Percentiles rank a stretch among this genome's conserved stretches.
Conservation (phyloP, 2,888 invertebrate species). For the Cactoblastis cactorum region DNA sequence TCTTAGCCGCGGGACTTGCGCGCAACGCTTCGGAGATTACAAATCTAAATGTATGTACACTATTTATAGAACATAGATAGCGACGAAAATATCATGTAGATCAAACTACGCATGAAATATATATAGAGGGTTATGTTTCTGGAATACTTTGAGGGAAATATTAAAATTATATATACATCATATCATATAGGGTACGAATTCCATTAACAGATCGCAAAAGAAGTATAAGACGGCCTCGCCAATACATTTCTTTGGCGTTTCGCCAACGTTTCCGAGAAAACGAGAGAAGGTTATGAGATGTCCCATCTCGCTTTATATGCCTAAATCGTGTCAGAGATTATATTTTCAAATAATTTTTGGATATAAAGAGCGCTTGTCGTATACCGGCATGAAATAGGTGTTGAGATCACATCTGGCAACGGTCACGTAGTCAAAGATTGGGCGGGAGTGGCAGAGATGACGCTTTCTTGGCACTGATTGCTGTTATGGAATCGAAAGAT, state of each 20-base stretch:
- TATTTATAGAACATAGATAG: constrained; percentile 11
- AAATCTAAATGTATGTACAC: constrained; percentile 31
- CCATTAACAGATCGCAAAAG: constrained; percentile 68
- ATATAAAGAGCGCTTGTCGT: constrained; percentile 34
- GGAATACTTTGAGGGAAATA: constrained; percentile 34
- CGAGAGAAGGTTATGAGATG: constrained; percentile 74
- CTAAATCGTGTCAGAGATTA: constrained; percentile 69
- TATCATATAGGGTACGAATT: constrained; percentile 51
- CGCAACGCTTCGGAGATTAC: constrained; percentile 44
- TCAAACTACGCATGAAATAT: background rate
- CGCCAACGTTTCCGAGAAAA: constrained; percentile 74
- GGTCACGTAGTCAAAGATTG: constrained; percentile 32
- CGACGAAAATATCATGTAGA: constrained; percentile 8
- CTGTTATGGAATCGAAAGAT: constrained; percentile 21
- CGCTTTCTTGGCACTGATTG: constrained; percentile 42
- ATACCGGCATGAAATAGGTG: constrained; percentile 34
- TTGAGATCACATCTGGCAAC: constrained; percentile 28
- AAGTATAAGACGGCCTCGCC: constrained; percentile 61
- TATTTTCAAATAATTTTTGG: constrained; percentile 49
- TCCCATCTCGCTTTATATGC: constrained; percentile 74
- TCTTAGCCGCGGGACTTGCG: constrained; percentile 38
- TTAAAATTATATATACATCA: constrained; percentile 49
- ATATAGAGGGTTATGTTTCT: constrained; percentile 19
- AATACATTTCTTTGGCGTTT: constrained; percentile 65
- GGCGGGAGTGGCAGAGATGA: constrained; percentile 38